Percentiles rank a stretch among this genome's conserved stretches.
These are phyloP conservation scores for Oncopodura yosiiana DNA, from an alignment of 1,140 invertebrate species.

Conservation along the genomic window DNA sequence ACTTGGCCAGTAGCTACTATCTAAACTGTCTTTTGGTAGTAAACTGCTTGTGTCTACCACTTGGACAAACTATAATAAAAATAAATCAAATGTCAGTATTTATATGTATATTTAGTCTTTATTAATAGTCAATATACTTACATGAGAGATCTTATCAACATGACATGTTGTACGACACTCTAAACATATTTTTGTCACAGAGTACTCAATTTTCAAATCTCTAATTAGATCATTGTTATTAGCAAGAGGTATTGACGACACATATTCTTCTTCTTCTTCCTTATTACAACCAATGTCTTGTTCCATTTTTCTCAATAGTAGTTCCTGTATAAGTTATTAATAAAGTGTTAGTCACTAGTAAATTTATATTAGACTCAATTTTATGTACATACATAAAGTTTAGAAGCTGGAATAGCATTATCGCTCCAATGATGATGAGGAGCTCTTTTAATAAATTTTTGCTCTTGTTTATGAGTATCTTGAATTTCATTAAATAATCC, in stretches of 20 bases:
- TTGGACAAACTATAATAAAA: neutral
- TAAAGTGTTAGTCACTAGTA: too few species aligned
- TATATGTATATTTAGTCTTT: neutral
- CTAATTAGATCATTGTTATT: too few species aligned
- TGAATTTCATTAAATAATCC: neutral
- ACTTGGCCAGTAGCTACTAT: slow-evolving; percentile 18
- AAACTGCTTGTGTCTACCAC: neutral
- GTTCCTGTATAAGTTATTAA: too few species aligned
- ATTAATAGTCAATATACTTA: neutral
- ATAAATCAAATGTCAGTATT: neutral
- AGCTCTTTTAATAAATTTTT: neutral
- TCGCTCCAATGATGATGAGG: too few species aligned
- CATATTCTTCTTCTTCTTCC: neutral
- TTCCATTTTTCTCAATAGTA: neutral
- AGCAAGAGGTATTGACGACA: too few species aligned
- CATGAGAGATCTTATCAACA: slow-evolving; percentile 15
- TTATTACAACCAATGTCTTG: neutral
- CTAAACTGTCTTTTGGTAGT: too few species aligned
- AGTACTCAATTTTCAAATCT: slow-evolving; percentile 21
- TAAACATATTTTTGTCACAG: slow-evolving; percentile 33
- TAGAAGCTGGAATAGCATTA: neutral
- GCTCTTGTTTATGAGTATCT: neutral
- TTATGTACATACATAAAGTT: neutral
- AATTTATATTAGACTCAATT: too few species aligned
- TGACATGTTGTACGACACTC: slow-evolving; percentile 28